Evolutionary conservation across 2,888 invertebrate genomes (phyloP), one percentile per base, ranked within the genome.

Genomic region (Watsonalla binaria): DNA sequence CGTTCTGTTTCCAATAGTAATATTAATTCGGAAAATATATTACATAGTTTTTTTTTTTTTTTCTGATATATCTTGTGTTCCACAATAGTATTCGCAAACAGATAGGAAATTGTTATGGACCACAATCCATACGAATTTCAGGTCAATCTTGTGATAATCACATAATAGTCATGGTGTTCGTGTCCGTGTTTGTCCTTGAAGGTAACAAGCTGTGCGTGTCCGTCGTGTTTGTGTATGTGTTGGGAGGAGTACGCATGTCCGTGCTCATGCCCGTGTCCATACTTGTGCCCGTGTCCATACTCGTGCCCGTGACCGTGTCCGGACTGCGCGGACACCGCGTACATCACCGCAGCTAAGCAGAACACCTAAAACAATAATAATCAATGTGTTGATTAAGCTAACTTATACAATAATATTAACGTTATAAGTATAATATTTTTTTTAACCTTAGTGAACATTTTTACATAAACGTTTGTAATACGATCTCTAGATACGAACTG

Each of bases 241-340:
- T 70, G 67, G 5, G 70, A 72, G 2, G 66, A 68, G 56, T 57
- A 63, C 0, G 61, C 64, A 78, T 78, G 50, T 75, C 68, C 51
- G 80, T 90, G 46, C 76, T 84, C 55, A 68, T 74, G 51, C 70
- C 76, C 51, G 77, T 61, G 51, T 74, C 83, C 55, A 68, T 74
- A 50, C 70, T 75, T 51, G 77, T 61, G 51, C 74, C 83, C 55
- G 68, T 74, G 51, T 71, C 76, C 51, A 76, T 61, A 50, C 74
- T 84, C 55, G 68, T 74, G 51, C 71, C 76, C 51, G 77, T n/a
- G n/a, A n/a, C 77, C 60, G 74, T 77, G 57, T 13, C 53, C 61
- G 45, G 60, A 39, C 39, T 39, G 39, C 39, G 8, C 39, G 5
- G 42, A 8, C 42, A 42, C 42, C 11, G 42, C 42, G 11, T 11